These are phyloP conservation scores for Philonicus albiceps DNA, from an alignment of 2,888 invertebrate species.

Conservation along the genomic window DNA sequence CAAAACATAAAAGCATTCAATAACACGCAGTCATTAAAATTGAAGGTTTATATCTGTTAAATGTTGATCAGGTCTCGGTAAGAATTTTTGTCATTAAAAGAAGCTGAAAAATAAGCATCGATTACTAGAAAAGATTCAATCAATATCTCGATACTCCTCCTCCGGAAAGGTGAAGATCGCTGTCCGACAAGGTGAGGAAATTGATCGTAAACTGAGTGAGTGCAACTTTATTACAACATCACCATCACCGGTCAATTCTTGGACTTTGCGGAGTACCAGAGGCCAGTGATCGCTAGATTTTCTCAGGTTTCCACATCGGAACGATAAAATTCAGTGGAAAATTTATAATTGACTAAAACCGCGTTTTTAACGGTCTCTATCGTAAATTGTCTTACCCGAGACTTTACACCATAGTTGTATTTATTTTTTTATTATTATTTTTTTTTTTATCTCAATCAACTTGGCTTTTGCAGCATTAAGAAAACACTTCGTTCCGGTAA, in stretches of 20 bases:
- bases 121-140: constrained; percentile 2
- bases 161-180: neutral
- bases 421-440: neutral
- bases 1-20: neutral
- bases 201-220: constrained; percentile 6
- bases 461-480: neutral
- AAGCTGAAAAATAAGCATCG: neutral
- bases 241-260: neutral
- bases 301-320: neutral
- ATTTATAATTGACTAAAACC: neutral
- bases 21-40: neutral
- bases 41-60: neutral
- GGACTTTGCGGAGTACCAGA: neutral
- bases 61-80: neutral
- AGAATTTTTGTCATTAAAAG: neutral
- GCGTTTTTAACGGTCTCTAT: constrained; percentile 3
- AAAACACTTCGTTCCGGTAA: neutral
- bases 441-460: neutral
- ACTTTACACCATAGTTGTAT: neutral
- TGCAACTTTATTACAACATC: constrained; percentile 26
- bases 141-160: neutral
- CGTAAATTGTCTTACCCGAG: neutral
- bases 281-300: neutral
- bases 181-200: neutral
- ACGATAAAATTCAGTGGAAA: neutral